Conservation (phyloP, 2,888 invertebrate genomes). For the Limnephilus auricula region DNA sequence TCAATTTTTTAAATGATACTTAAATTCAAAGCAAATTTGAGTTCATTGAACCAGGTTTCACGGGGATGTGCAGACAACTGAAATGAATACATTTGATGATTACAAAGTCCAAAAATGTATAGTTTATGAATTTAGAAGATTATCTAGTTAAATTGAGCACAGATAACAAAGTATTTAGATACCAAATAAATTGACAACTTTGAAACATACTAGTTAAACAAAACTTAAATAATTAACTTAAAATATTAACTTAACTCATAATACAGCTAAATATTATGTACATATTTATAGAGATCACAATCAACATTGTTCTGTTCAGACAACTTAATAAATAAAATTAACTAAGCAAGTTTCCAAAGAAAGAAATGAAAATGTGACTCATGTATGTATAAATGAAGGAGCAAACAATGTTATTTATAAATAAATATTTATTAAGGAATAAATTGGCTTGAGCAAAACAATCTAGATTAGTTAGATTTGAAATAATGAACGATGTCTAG, state of each 20-base stretch:
- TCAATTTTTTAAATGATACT: no score
- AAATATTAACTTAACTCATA: not conserved
- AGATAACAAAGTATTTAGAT: not conserved
- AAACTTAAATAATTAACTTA: not conserved
- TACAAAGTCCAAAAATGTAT: no score
- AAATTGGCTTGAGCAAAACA: not conserved
- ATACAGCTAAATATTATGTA: not conserved
- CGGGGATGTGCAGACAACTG: no score
- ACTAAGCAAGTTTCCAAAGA: not conserved
- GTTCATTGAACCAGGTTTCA: no score
- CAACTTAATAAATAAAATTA: conserved; percentile 11
- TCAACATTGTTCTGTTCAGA: conserved; percentile 23
- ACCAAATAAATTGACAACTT: not conserved
- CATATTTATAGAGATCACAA: conserved; percentile 23
- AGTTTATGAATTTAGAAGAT: not conserved
- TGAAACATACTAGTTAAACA: not conserved
- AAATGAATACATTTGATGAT: no score
- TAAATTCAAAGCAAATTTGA: no score
- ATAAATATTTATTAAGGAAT: not conserved
- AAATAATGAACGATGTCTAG: not conserved
- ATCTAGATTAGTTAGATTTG: not conserved
- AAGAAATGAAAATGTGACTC: not conserved
- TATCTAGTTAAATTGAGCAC: not conserved
- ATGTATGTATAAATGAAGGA: not conserved
- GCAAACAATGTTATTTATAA: not conserved